Conservation (phyloP, 1,140 invertebrate species). For the Drosophila tsacasi region DNA sequence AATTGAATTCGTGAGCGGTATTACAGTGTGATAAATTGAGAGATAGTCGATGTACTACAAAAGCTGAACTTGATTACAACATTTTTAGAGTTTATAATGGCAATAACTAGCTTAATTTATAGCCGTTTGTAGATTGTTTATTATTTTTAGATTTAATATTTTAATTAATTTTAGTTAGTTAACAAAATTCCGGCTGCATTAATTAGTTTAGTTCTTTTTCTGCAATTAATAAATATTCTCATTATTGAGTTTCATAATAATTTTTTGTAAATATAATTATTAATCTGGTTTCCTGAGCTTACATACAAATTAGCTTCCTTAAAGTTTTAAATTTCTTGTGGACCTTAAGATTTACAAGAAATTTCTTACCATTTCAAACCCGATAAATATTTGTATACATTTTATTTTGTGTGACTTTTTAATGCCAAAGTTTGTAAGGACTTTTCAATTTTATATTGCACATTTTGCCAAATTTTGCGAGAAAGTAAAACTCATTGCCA, state of each 20-base stretch:
- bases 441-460: neutral
- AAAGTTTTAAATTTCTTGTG: too few relatives aligned
- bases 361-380: neutral
- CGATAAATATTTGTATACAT: neutral
- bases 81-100: neutral
- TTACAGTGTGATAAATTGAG: slow-evolving; percentile 1
- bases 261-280: too few relatives aligned
- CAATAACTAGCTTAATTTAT: neutral
- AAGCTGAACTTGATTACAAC: neutral
- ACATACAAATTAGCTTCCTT: neutral
- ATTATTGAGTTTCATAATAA: too few relatives aligned
- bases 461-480: neutral
- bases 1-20: neutral
- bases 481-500: slow-evolving; percentile 9
- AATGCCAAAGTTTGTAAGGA: neutral
- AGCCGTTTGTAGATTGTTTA: neutral
- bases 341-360: neutral
- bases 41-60: neutral
- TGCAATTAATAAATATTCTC: too few relatives aligned
- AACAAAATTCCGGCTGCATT: neutral
- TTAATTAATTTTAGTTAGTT: neutral
- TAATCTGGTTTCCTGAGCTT: neutral
- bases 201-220: too few relatives aligned
- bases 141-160: neutral
- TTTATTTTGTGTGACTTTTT: neutral